Conservation (phyloP, 2,797 vertebrate species). For the Gallirallus australis region DNA sequence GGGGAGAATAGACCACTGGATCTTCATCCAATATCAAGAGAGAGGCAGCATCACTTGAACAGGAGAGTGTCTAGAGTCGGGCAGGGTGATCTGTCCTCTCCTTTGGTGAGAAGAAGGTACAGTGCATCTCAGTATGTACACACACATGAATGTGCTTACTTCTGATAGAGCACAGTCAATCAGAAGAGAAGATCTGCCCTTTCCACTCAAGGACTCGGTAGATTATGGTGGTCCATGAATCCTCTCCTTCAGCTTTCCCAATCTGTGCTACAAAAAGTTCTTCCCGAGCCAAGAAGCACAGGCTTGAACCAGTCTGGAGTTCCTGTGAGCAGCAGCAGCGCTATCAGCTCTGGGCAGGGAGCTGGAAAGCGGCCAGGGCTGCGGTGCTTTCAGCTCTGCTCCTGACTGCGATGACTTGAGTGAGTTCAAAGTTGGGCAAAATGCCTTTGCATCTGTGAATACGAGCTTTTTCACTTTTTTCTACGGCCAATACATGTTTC, state of each 20-base stretch:
- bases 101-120: neutral
- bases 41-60: neutral
- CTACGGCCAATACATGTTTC: neutral
- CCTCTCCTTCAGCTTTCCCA: neutral
- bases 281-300: neutral
- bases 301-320: neutral
- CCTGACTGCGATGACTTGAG: neutral
- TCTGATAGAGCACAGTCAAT: neutral
- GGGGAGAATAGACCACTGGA: neutral
- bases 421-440: conserved; percentile 14
- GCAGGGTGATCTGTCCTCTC: neutral
- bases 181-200: neutral
- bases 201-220: neutral
- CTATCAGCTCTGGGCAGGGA: neutral
- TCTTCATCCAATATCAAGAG: neutral
- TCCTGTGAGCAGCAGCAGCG: neutral
- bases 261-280: neutral
- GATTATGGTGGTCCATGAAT: neutral
- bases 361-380: neutral
- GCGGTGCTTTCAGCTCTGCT: neutral
- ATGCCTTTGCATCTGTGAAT: neutral
- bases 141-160: accelerated
- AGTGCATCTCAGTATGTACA: neutral
- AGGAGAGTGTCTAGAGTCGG: neutral
- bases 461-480: neutral